Evolutionary conservation across 1,140 invertebrate genomes (phyloP).

Genomic region (Drosophila quadrilineata): DNA sequence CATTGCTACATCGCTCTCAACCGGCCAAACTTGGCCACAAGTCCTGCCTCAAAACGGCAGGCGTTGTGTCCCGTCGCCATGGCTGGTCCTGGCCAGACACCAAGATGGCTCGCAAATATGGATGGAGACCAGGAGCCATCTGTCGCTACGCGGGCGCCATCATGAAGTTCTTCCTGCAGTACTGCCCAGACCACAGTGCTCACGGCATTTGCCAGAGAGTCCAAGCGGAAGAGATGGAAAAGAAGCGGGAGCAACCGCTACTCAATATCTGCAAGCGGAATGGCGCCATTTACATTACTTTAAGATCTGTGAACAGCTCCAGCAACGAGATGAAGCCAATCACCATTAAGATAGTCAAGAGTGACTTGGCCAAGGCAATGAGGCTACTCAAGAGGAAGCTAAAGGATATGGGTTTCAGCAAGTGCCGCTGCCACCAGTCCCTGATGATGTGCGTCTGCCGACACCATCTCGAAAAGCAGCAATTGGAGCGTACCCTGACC

Average conservation of each 20-base stretch:
- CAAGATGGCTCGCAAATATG: conserved; percentile 32
- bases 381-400: conserved; percentile 45
- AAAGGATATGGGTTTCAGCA: conserved; percentile 57
- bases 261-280: conserved; percentile 62
- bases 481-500: conserved; percentile 35
- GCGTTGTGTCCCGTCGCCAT: conserved; percentile 48
- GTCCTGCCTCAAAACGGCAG: conserved; percentile 25
- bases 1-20: neutral
- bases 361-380: conserved; percentile 41
- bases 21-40: conserved; percentile 45
- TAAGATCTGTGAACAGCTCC: conserved; percentile 34
- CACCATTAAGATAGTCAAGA: conserved; percentile 66
- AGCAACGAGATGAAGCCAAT: conserved; percentile 56
- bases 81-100: conserved; percentile 66
- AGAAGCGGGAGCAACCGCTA: conserved; percentile 28
- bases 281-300: conserved; percentile 61
- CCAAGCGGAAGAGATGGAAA: neutral
- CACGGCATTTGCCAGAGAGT: conserved; percentile 18
- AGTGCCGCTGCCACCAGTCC: conserved; percentile 63
- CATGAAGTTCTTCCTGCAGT: conserved; percentile 66
- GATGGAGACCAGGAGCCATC: conserved; percentile 72
- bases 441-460: conserved; percentile 65
- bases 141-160: conserved; percentile 42
- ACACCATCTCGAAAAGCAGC: conserved; percentile 40
- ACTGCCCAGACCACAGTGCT: conserved; percentile 5